These are phyloP conservation scores for Mamestra configurata DNA, from an alignment of 1,140 invertebrate species.

Conservation along the genomic window DNA sequence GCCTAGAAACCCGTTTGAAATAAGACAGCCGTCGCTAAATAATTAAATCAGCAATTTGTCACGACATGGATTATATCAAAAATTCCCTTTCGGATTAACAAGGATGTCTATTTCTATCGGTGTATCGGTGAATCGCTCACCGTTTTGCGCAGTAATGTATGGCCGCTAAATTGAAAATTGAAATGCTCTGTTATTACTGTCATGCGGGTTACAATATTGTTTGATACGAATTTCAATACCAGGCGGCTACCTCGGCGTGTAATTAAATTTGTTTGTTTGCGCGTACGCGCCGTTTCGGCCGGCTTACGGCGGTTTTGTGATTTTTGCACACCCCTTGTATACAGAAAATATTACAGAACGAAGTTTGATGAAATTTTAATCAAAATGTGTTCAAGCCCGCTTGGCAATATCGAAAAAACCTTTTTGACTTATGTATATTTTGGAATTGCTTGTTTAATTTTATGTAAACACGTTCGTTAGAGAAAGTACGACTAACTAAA, in stretches of 20 bases:
- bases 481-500: conserved; percentile 41
- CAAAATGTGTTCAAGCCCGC: conserved; percentile 55
- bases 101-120: conserved; percentile 20
- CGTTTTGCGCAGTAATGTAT: not conserved
- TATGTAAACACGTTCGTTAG: conserved; percentile 46
- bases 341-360: conserved; percentile 57
- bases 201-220: conserved; percentile 52
- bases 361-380: conserved; percentile 65
- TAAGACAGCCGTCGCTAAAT: conserved; percentile 31
- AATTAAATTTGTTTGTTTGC: conserved; percentile 75
- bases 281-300: conserved; percentile 39
- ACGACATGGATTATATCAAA: conserved; percentile 30
- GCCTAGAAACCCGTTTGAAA: conserved; percentile 49
- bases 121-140: not conserved
- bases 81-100: conserved; percentile 35
- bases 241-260: conserved; percentile 50
- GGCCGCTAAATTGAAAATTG: conserved; percentile 30
- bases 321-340: conserved; percentile 57
- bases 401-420: conserved; percentile 41
- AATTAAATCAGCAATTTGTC: conserved; percentile 37
- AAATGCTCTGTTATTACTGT: conserved; percentile 38
- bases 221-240: conserved; percentile 59
- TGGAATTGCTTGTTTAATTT: conserved; percentile 40
- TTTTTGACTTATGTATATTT: conserved; percentile 52
- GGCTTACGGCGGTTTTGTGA: conserved; percentile 52